A percentile compares a stretch with the other conserved stretches of the same genome.
Evolutionary conservation across 2,113 vertebrate species (phyloP).

Genomic region (Cyphotilapia sp.): DNA sequence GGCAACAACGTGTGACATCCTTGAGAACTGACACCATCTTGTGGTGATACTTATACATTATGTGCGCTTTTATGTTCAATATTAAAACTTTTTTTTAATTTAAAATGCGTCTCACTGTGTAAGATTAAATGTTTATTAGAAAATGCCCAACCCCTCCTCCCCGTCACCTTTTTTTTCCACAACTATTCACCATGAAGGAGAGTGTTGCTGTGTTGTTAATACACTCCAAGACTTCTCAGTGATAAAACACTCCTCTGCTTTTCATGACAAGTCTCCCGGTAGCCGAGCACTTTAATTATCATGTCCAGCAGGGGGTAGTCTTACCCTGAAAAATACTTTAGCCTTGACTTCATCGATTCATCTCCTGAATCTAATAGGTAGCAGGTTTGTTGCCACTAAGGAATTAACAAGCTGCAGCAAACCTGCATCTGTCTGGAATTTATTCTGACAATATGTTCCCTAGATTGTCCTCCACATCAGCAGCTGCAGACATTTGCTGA

Average conservation of each 20-base stretch:
- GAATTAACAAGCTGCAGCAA: background rate
- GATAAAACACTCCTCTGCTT: background rate
- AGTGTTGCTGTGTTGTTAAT: background rate
- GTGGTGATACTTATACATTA: constrained; percentile 17
- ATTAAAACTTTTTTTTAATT: background rate
- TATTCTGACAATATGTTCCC: background rate
- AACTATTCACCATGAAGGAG: background rate
- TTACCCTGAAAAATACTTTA: background rate
- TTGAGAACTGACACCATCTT: constrained; percentile 41
- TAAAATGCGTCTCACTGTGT: background rate
- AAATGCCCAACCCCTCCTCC: background rate
- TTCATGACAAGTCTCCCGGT: background rate
- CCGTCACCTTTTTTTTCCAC: fast-evolving
- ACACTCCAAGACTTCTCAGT: background rate
- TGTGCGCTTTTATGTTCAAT: background rate
- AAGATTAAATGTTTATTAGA: background rate
- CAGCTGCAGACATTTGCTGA: background rate
- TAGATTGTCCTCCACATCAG: background rate
- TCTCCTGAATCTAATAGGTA: background rate
- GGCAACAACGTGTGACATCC: background rate
- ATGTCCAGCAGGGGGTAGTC: constrained; percentile 55
- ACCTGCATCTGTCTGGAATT: background rate
- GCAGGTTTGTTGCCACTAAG: background rate
- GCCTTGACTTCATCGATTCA: background rate
- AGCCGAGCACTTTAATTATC: background rate